Conservation (phyloP, 2,797 vertebrate species). For the Sparus aurata region DNA sequence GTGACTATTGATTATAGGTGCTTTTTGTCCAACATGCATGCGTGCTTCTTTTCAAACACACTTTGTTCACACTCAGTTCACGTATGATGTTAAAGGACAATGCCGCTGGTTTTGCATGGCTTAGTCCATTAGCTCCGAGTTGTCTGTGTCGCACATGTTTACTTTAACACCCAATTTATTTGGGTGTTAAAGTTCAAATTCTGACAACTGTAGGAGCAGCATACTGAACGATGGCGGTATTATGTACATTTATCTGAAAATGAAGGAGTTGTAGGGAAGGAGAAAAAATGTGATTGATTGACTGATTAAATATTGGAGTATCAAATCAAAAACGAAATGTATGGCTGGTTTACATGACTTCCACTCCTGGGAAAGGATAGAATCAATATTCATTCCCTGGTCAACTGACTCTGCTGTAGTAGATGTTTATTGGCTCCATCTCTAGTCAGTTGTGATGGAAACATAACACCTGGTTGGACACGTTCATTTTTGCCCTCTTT, state of each 20-base stretch:
- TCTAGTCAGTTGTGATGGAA: no score
- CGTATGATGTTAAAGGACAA: neutral
- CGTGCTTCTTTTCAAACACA: neutral
- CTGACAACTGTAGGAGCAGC: neutral
- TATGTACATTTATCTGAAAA: neutral
- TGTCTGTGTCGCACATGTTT: neutral
- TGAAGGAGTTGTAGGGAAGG: neutral
- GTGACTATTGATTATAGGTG: conserved; percentile 49
- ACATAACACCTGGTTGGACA: no score
- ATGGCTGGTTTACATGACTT: neutral
- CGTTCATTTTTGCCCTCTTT: no score
- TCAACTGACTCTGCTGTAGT: no score
- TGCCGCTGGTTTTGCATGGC: neutral
- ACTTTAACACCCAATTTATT: no score
- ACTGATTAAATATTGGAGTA: neutral
- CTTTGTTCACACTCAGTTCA: conserved; percentile 12
- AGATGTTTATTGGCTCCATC: no score
- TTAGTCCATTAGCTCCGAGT: neutral
- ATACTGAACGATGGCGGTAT: neutral
- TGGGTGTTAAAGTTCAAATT: neutral
- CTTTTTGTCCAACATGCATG: conserved; percentile 2
- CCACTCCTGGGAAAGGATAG: no score
- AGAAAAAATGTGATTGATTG: neutral
- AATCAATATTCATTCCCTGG: no score
- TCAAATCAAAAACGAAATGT: neutral